Conservation (phyloP, 1,140 invertebrate species). For the Caenorhabditis remanei region DNA sequence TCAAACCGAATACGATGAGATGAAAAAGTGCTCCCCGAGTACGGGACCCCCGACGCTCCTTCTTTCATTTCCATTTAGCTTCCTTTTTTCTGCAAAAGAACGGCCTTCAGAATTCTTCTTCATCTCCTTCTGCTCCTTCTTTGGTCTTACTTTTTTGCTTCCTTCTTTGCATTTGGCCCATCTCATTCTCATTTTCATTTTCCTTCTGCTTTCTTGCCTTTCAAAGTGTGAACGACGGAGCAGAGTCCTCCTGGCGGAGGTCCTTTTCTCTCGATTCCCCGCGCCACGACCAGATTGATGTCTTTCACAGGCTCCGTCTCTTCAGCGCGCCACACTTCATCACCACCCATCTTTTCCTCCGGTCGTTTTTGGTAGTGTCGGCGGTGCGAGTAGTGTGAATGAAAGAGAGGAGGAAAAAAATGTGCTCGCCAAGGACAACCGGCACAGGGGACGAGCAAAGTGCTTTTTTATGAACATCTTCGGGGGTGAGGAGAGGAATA, state of each 20-base stretch:
- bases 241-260: not conserved
- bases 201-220: not conserved
- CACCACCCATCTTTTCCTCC: not conserved
- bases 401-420: not conserved
- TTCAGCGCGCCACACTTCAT: not conserved
- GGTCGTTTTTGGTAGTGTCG: not conserved
- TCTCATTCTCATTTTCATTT: constrained; percentile 47
- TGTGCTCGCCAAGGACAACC: constrained; percentile 23
- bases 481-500: not conserved
- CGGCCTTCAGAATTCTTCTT: not conserved
- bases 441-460: constrained; percentile 5
- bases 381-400: too few relatives aligned
- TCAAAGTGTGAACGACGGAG: constrained; percentile 15
- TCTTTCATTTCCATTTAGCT: constrained; percentile 22
- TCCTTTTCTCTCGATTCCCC: not conserved
- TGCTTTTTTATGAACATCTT: constrained; percentile 50
- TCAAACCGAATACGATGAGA: not conserved
- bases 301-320: not conserved
- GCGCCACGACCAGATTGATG: not conserved
- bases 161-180: not conserved
- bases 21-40: constrained; percentile 3
- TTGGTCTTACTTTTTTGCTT: not conserved
- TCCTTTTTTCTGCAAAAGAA: constrained; percentile 19
- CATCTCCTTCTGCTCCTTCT: not conserved
- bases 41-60: not conserved